Evolutionary conservation across 2,113 vertebrate species (phyloP).

Genomic region (Equus quagga): DNA sequence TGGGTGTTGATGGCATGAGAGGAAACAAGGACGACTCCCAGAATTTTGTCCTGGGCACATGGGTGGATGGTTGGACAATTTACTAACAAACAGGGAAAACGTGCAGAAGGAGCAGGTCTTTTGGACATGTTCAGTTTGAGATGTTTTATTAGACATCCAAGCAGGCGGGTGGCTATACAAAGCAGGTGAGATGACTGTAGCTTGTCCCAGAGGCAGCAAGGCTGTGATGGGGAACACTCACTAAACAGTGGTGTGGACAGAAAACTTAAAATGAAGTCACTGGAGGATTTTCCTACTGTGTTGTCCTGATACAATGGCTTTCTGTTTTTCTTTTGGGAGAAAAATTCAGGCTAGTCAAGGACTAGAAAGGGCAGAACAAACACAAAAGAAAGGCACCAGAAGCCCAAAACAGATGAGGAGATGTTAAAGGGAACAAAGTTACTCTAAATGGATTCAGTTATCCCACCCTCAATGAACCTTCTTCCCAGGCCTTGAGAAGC

Average conservation of each 20-base stretch:
- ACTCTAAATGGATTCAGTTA: not conserved
- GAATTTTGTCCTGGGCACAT: not conserved
- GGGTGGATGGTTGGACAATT: not conserved
- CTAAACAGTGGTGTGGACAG: not conserved
- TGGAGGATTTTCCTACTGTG: constrained; percentile 23
- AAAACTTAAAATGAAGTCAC: constrained; percentile 49
- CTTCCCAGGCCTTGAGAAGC: not conserved
- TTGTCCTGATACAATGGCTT: not conserved
- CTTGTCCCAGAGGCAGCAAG: not conserved
- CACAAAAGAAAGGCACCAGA: not conserved
- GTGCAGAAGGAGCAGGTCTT: not conserved
- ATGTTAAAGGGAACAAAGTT: not conserved
- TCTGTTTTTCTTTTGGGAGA: not conserved
- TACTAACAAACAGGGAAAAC: not conserved
- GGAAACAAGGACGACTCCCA: not conserved
- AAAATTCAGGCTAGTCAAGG: constrained; percentile 21
- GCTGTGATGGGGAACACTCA: not conserved
- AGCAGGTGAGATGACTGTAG: not conserved
- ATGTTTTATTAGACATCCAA: not conserved
- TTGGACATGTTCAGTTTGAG: not conserved
- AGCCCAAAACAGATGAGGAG: not conserved
- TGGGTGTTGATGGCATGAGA: not conserved
- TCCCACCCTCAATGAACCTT: not conserved
- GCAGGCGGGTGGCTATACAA: not conserved
- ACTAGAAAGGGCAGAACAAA: constrained; percentile 5